Percentiles rank a stretch among this genome's conserved stretches.
These are phyloP conservation scores for Melanophora roralis DNA, from an alignment of 2,888 invertebrate species.

Conservation along the genomic window DNA sequence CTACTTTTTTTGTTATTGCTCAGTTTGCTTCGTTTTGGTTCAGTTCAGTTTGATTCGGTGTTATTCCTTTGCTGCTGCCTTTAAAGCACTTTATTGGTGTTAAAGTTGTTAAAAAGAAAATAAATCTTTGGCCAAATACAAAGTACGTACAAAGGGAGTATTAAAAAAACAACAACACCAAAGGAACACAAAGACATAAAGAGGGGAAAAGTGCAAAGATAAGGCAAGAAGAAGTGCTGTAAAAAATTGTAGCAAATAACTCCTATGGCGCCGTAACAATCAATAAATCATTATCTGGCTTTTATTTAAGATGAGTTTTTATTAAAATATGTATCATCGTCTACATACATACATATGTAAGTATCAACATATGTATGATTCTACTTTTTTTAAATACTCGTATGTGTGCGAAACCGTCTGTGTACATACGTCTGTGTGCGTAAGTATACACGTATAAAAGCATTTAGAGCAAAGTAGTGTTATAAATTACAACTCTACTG, in stretches of 20 bases:
- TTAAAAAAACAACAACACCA: constrained; percentile 35
- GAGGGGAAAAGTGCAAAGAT: background rate
- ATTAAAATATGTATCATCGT: background rate
- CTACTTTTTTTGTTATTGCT: constrained; percentile 15
- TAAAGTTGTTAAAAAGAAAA: constrained; percentile 57
- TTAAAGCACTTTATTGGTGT: constrained; percentile 17
- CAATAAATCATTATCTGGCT: constrained; percentile 60
- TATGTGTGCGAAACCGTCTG: background rate
- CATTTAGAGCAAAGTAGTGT: background rate
- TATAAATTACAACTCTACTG: constrained; percentile 14
- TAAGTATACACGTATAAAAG: background rate
- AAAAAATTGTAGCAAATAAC: constrained; percentile 40
- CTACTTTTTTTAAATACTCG: background rate
- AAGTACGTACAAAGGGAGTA: constrained; percentile 21
- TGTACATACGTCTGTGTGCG: background rate
- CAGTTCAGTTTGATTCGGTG: constrained; percentile 3
- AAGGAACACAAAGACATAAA: background rate
- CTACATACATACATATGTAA: background rate
- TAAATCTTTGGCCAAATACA: constrained; percentile 49
- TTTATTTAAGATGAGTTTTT: constrained; percentile 27
- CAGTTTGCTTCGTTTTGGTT: background rate
- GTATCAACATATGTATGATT: background rate
- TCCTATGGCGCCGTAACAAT: constrained; percentile 60
- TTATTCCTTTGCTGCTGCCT: constrained; percentile 18
- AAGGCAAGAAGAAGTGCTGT: background rate